A percentile compares a stretch with the other conserved stretches of the same genome.
Conservation (phyloP, 2,888 invertebrate species). For the Trypoxylon attenuatum region DNA sequence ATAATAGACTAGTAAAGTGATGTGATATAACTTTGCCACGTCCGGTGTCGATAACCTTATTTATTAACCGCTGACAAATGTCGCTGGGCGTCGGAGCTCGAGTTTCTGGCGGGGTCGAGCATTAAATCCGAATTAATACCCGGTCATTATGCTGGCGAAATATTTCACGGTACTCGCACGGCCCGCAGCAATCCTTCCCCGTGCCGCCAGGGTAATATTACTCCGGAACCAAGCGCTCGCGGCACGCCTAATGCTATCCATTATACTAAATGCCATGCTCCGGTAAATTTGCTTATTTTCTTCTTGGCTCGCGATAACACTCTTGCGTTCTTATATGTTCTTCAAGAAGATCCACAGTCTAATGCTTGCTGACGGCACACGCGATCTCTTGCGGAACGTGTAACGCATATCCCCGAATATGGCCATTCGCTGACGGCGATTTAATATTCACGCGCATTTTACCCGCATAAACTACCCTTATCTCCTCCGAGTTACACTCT, state of each 20-base stretch:
- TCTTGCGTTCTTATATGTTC: slow-evolving; percentile 9
- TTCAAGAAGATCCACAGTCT: background rate
- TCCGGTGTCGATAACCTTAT: slow-evolving; percentile 18
- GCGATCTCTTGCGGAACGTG: background rate
- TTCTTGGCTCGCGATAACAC: slow-evolving; percentile 17
- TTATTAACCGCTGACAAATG: slow-evolving; percentile 37
- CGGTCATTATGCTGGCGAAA: slow-evolving; percentile 1
- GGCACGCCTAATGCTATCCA: slow-evolving; percentile 3
- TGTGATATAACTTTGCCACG: slow-evolving; percentile 3
- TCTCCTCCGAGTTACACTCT: slow-evolving; percentile 19
- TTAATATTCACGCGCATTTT: slow-evolving; percentile 50
- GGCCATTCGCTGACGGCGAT: slow-evolving; percentile 23
- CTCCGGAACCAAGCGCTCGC: slow-evolving; percentile 3
- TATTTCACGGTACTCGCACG: too few species aligned
- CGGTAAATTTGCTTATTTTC: slow-evolving; percentile 16
- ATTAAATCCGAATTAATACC: slow-evolving; percentile 34
- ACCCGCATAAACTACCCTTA: slow-evolving; percentile 16
- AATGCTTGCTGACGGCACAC: slow-evolving; percentile 1
- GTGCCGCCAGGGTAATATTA: slow-evolving; percentile 5
- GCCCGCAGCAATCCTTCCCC: too few species aligned
- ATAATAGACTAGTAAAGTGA: slow-evolving; percentile 7
- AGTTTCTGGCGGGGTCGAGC: slow-evolving; percentile 10
- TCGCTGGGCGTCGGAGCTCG: slow-evolving; percentile 9
- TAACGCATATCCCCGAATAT: slow-evolving; percentile 7
- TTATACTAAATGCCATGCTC: slow-evolving; percentile 2